phyloP scores from a whole-genome alignment of 2,113 vertebrate genomes.

The Cavia porcellus region DNA sequence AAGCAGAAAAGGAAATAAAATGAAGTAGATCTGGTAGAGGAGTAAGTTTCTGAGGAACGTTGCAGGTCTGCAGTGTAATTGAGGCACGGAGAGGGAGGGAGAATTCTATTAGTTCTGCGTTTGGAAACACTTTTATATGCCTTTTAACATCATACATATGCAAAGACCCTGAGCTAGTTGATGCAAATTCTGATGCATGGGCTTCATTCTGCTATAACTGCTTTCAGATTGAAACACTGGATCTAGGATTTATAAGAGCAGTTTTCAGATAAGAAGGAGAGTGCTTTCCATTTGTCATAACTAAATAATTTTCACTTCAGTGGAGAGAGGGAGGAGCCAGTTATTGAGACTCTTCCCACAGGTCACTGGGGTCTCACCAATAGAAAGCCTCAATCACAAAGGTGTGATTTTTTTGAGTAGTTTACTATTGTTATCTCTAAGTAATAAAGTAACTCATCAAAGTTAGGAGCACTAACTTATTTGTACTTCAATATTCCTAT shows the following conservation, averaged over 20 bases:
- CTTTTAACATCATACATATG: neutral
- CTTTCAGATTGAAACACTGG: neutral
- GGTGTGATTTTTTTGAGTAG: neutral
- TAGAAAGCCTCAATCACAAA: constrained; percentile 18
- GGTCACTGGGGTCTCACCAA: neutral
- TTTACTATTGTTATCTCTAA: neutral
- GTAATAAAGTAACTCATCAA: neutral
- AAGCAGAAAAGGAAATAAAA: neutral
- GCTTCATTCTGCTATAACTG: neutral
- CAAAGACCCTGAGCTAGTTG: neutral
- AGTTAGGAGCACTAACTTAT: neutral
- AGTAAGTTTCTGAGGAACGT: neutral
- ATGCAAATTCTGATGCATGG: neutral
- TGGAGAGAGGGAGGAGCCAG: neutral
- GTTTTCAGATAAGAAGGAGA: neutral
- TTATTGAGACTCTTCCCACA: neutral
- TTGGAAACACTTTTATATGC: neutral
- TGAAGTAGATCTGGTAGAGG: neutral
- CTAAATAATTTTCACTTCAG: neutral
- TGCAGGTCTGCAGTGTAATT: neutral
- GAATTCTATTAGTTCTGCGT: neutral
- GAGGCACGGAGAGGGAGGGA: neutral
- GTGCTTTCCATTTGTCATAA: neutral
- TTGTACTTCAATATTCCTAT: neutral
- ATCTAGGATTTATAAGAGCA: neutral